Evolutionary conservation across 2,113 vertebrate genomes (phyloP), one percentile per base, ranked within the genome.

Genomic region (Vulpes lagopus): DNA sequence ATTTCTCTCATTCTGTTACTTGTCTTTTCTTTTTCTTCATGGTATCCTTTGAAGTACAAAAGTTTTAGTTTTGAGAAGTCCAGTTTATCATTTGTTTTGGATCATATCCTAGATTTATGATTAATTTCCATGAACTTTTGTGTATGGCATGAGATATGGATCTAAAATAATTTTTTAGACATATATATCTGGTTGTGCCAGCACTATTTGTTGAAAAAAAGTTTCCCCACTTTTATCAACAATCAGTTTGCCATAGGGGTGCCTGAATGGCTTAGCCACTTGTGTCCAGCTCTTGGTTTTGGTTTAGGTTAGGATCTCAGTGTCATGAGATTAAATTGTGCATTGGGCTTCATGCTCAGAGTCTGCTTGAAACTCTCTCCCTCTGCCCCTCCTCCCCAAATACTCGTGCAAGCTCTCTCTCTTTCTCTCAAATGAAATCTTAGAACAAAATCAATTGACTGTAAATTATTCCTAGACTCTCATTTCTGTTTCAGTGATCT

Each of bases 401-500:
- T 3, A n/a, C 20, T 17, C 16, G n/a, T 10, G 67, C 3, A 69
- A 69, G 3, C 32, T n/a, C 32, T 69, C 32, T 69, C 67, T n/a
- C 32, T 64, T 69, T 69, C 15, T 69, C 16, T n/a, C 32, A n/a
- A 67, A 67, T 69, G 20, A 69, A 69, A 69, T 69, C 67, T 69
- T 35, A 88, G 49, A 73, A 85, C 35, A 69, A 69, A 69, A 35
- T 64, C 32, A 88, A 7, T 51, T 69, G 89, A 30, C 51, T 3
- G n/a, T 82, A 60, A 79, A 22, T 67, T 69, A 84, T 93, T 38
- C 83, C 38, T 84, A 78, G 30, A 60, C 17, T 84, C 27, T 88
- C 9, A 67, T 76, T 96, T 93, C 69, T 93, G 53, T 78, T 84
- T 96, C 60, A 78, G 32, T 84, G 38, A n/a, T 81, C 59, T 49